Evolutionary conservation across 1,140 invertebrate genomes (phyloP).

Genomic region (Magallana gigas): DNA sequence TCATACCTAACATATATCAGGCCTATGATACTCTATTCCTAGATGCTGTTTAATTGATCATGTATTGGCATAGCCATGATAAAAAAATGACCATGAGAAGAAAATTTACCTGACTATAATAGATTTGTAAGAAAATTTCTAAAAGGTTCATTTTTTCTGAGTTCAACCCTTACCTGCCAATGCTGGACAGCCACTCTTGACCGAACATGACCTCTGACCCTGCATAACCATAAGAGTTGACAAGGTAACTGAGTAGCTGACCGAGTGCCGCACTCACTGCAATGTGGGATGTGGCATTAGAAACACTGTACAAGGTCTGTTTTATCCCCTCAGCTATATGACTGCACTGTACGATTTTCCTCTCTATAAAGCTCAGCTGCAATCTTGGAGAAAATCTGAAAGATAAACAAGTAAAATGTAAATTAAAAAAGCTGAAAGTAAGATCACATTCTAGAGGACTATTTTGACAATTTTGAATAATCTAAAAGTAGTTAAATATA

Average conservation of each 20-base stretch:
- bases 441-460: no score
- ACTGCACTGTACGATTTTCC: conserved; percentile 62
- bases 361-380: conserved; percentile 67
- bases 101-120: no score
- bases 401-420: background rate
- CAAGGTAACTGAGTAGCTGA: conserved; percentile 65
- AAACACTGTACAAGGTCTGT: conserved; percentile 65
- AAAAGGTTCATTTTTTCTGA: no score
- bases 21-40: no score
- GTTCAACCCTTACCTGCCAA: conserved; percentile 63
- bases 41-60: no score
- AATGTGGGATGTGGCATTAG: conserved; percentile 73
- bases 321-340: conserved; percentile 68
- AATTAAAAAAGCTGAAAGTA: no score
- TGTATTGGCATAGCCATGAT: no score
- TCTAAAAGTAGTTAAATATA: no score
- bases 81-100: no score
- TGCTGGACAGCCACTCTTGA: conserved; percentile 65
- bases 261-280: conserved; percentile 67
- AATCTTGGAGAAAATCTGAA: conserved; percentile 71
- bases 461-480: no score
- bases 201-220: conserved; percentile 60
- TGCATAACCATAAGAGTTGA: conserved; percentile 57
- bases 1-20: no score
- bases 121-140: no score